Base-by-base conservation (phyloP, 2,797 vertebrate species). In the Chanos chanos region DNA sequence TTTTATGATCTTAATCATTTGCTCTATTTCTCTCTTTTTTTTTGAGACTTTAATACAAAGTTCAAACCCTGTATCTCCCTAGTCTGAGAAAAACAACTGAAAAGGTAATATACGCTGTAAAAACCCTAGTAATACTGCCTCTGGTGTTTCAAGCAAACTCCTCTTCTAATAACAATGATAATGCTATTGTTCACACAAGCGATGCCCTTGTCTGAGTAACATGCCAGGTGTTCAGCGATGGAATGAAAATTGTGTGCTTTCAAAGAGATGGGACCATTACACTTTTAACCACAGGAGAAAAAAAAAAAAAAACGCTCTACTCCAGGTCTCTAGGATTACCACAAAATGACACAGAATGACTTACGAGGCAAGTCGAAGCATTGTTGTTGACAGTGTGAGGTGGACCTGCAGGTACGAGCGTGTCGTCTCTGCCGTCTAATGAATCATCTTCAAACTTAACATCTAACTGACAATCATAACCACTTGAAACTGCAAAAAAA, bases 231-330 rank as follows among this genome's bases (percentile, higher is more conserved):
- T 73, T 74, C 40, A 34, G 47, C 58, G 51, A 43, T 56, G 68
- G 67, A 73, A 74, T 70, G 72, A 70, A 74, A 70, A 70, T 70
- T 63, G 67, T 70, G 71, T 48, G 64, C 67, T 74, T 74, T 74
- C 55, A 61, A 55, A 53, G 31, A 68, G 68, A 74, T 45, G 51
- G 51, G 55, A 61, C 64, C 64, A 68, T 74, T 71, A 67, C 64
- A 64, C 68, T 47, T 64, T 61, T 49, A 68, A 74, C 64, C 64
- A 57, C 68, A 66, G 40, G 41, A 74, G 55, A 67, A 66, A n/a
- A n/a, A n/a, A n/a, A n/a, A n/a, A n/a, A n/a, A n/a, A 16, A 71
- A 71, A 64, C 28, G 59, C 39, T 57, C 40, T 8, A 34, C 59
- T 66, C n/a, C 70, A 68, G 52, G 30, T 70, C 50, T 72, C 68